These are phyloP conservation scores for Amphiprion percula DNA, from an alignment of 2,113 vertebrate species.

Conservation along the genomic window DNA sequence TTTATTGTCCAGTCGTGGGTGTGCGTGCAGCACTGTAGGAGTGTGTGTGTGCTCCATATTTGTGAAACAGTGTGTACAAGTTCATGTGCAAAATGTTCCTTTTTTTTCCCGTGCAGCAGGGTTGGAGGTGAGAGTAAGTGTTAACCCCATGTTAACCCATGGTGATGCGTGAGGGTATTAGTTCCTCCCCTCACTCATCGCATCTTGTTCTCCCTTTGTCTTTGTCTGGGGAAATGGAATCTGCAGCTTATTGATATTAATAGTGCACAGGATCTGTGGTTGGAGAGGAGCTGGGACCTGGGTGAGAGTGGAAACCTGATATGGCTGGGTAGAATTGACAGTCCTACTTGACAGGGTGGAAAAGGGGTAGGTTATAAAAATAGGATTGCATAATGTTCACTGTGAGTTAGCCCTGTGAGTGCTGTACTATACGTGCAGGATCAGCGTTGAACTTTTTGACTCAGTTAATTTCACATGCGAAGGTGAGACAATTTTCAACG, in stretches of 20 bases:
- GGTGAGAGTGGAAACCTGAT: slow-evolving; percentile 87
- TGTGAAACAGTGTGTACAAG: background rate
- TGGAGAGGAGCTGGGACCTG: slow-evolving; percentile 76
- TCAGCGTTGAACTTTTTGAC: slow-evolving; percentile 3
- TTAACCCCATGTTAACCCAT: slow-evolving; percentile 46
- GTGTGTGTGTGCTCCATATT: background rate
- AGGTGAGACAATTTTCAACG: slow-evolving; percentile 3
- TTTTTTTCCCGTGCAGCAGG: slow-evolving; percentile 9
- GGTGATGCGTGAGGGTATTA: slow-evolving; percentile 48
- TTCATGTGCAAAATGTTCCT: background rate
- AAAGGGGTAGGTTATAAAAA: slow-evolving; percentile 80
- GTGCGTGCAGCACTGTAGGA: background rate
- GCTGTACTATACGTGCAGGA: slow-evolving; percentile 7
- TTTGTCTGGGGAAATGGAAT: slow-evolving; percentile 90
- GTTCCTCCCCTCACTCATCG: slow-evolving; percentile 59
- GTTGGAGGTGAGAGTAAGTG: slow-evolving; percentile 49
- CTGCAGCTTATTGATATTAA: slow-evolving; percentile 91
- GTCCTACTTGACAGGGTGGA: slow-evolving; percentile 81
- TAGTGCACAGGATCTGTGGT: slow-evolving; percentile 89
- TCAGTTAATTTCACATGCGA: slow-evolving; percentile 12
- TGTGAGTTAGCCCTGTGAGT: slow-evolving; percentile 55
- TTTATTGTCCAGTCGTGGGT: slow-evolving; percentile 8
- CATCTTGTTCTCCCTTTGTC: slow-evolving; percentile 69
- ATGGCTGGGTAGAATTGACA: slow-evolving; percentile 80
- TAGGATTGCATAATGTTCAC: slow-evolving; percentile 83